Base-by-base conservation (phyloP, 2,888 invertebrate species). In the Nymphalis c-album region DNA sequence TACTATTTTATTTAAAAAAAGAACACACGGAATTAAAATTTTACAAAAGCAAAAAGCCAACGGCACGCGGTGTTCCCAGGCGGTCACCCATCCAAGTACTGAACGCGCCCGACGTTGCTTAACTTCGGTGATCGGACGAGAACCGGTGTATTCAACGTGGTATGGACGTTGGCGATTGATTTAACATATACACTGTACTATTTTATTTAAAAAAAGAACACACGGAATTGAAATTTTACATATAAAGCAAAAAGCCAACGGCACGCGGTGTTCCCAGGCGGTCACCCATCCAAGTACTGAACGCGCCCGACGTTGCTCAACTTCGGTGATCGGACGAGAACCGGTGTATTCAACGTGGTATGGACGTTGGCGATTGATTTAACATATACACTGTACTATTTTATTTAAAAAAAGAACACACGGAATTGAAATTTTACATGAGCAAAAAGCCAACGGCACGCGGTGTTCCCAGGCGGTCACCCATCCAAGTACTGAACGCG, bases 1-100 rank as follows among this genome's bases (percentile, higher is more conserved):
- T 6, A n/a, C n/a, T n/a, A 31, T 6, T 1, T 7, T 8, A 40
- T 10, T 1, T 40, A 40, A 1, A 13, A 3, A 4, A 13, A 13
- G 40, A 40, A 40, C 10, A 40, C 8, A 10, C 10, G 35, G 8
- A 7, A 10, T 10, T 10, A 8, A 40, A 8, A n/a, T 47, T 47
- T n/a, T 10, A 47, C 20, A 51, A 22, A 22, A 22, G 2, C 22
- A 73, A 79, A 78, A 80, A 77, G 81, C 79, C 80, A 82, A 84
- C 84, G 76, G 75, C 78, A 82, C 81, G 80, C 74, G 79, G 81
- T 82, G 81, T 83, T 82, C 81, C 83, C 81, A 83, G 79, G 81
- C 81, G 83, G 81, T 83, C 80, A 82, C 81, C 82, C 82, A 82
- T 84, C 83, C 82, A 83, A 82, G 83, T 79, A 80, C 79, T 80